Evolutionary conservation across 2,797 vertebrate genomes (phyloP).

Genomic region (Valencia hispanica): DNA sequence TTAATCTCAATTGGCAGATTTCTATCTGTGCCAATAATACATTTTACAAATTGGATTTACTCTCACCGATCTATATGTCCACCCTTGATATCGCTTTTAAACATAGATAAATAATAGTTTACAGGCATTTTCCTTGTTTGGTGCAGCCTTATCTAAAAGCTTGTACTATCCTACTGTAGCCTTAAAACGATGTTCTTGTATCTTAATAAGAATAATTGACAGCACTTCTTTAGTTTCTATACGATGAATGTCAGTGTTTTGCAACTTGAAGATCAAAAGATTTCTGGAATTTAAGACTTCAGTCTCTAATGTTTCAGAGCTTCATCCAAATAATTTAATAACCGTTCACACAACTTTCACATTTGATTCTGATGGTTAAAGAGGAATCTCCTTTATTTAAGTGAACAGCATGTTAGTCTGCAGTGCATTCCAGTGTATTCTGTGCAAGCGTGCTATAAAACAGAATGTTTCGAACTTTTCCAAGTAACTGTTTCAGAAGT

Average conservation of each 20-base stretch:
- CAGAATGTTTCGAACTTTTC: neutral
- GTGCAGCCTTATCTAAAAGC: no score
- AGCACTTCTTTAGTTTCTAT: no score
- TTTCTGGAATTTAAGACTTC: neutral
- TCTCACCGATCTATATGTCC: no score
- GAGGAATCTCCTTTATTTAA: neutral
- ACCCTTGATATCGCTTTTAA: no score
- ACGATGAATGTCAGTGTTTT: neutral
- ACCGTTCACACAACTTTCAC: neutral
- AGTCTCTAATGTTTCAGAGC: neutral
- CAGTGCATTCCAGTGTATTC: neutral
- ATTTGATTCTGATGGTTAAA: neutral
- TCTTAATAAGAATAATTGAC: no score
- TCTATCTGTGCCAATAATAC: no score
- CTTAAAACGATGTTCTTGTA: no score
- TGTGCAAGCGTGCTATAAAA: neutral
- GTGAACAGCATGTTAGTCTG: neutral
- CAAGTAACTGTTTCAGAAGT: neutral
- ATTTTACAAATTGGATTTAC: no score
- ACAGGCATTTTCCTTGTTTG: no score
- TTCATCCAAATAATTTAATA: neutral
- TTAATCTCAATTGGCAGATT: no score
- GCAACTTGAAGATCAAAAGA: neutral
- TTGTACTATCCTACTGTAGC: no score
- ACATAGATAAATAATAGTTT: no score